phyloP scores from a whole-genome alignment of 1,140 invertebrate genomes.

The Rhopalosiphum padi region DNA sequence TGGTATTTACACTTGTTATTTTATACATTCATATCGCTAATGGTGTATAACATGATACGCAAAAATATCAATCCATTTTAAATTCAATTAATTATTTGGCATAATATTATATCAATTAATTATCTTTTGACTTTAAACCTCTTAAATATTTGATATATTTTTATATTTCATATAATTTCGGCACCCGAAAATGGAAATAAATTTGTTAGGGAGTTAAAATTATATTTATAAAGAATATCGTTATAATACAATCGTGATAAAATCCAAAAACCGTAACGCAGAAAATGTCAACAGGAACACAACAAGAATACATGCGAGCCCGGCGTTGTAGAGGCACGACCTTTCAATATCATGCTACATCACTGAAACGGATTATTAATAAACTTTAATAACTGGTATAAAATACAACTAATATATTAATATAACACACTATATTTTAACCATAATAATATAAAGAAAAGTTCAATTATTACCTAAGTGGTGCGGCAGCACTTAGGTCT shows the following conservation, averaged over 20 bases:
- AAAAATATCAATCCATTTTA: neutral
- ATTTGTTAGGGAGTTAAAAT: neutral
- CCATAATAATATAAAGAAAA: neutral
- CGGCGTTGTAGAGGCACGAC: neutral
- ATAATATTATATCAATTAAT: neutral
- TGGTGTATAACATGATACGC: neutral
- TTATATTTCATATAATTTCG: neutral
- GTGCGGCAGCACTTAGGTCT: neutral
- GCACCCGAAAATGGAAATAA: neutral
- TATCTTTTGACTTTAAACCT: neutral
- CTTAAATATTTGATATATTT: neutral
- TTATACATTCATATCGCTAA: neutral
- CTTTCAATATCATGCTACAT: neutral
- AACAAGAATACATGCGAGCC: neutral
- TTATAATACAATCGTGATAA: neutral
- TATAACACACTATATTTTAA: neutral
- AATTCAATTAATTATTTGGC: neutral
- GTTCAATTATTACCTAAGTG: too few relatives aligned
- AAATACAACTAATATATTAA: neutral
- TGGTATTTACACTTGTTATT: neutral
- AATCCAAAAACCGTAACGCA: conserved; percentile 51
- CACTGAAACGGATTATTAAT: neutral
- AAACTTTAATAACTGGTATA: neutral
- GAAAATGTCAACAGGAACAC: conserved; percentile 39
- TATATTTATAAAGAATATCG: neutral